These are phyloP conservation scores for Catocala fraxini DNA, from an alignment of 2,888 invertebrate genomes.

Conservation along the genomic window DNA sequence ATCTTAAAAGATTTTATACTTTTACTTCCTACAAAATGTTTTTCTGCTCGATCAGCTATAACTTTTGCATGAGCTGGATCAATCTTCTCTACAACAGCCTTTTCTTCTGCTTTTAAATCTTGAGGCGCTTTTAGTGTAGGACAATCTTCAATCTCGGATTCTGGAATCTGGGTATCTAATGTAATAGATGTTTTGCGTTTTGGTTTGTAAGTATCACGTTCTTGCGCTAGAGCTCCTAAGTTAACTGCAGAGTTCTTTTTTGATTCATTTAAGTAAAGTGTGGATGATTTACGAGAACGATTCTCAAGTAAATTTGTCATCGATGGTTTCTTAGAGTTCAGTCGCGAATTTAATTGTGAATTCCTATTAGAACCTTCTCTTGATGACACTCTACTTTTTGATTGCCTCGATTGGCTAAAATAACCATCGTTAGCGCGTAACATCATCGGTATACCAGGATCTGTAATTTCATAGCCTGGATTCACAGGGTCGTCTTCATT, in stretches of 20 bases:
- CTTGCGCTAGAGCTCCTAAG: slow-evolving; percentile 70
- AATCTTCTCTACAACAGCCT: slow-evolving; percentile 76
- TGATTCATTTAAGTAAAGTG: slow-evolving; percentile 82
- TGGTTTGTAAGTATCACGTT: slow-evolving; percentile 72
- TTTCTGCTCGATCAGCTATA: slow-evolving; percentile 76
- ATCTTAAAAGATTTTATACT: slow-evolving; percentile 79
- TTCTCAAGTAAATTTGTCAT: slow-evolving; percentile 81
- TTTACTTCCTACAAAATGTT: slow-evolving; percentile 72
- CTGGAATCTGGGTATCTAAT: slow-evolving; percentile 75
- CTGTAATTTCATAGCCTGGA: slow-evolving; percentile 89
- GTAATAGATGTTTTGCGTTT: slow-evolving; percentile 79
- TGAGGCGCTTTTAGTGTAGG: slow-evolving; percentile 84
- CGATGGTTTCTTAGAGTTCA: slow-evolving; percentile 81
- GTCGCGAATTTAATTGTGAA: slow-evolving; percentile 82
- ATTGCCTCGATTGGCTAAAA: slow-evolving; percentile 85
- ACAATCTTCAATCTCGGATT: slow-evolving; percentile 85
- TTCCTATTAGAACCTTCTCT: slow-evolving; percentile 77
- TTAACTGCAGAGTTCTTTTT: slow-evolving; percentile 81
- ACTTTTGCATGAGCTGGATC: slow-evolving; percentile 75
- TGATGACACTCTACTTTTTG: slow-evolving; percentile 75
- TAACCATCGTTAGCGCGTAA: slow-evolving; percentile 89
- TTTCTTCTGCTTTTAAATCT: slow-evolving; percentile 85
- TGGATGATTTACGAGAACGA: slow-evolving; percentile 80
- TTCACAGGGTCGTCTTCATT: slow-evolving; percentile 89
- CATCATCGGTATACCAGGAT: slow-evolving; percentile 91